These are phyloP conservation scores for Pelecanus crispus DNA, from an alignment of 2,113 vertebrate species.

Conservation along the genomic window DNA sequence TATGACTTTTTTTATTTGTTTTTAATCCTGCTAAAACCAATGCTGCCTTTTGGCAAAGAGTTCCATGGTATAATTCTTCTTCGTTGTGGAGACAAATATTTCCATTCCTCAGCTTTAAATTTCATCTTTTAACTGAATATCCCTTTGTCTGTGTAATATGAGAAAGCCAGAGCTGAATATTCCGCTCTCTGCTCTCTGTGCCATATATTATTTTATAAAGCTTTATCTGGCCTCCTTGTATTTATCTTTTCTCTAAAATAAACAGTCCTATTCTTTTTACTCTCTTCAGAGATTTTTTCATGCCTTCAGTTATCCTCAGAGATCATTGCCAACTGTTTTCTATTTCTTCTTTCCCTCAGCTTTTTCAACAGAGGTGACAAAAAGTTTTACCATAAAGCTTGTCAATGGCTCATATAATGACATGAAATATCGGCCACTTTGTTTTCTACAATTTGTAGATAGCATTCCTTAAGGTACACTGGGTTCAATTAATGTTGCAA, in stretches of 20 bases:
- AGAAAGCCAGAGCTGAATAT: conserved; percentile 8
- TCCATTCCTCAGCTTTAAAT: background rate
- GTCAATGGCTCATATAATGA: background rate
- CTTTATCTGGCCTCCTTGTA: conserved; percentile 15
- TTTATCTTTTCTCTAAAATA: conserved; percentile 40
- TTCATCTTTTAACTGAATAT: conserved; percentile 27
- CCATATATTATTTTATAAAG: conserved; percentile 29
- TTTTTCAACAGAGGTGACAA: background rate
- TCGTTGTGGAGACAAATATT: conserved; percentile 7
- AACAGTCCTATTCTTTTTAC: background rate
- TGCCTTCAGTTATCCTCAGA: background rate
- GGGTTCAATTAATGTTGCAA: background rate
- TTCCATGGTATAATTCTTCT: background rate
- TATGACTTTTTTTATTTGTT: background rate
- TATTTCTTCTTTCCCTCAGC: background rate
- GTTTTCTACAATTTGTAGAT: background rate
- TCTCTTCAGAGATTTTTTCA: background rate
- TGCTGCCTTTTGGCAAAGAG: background rate
- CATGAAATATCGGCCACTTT: background rate
- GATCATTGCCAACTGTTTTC: background rate
- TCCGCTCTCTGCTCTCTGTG: background rate
- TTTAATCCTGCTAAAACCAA: background rate
- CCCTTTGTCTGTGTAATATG: conserved; percentile 20
- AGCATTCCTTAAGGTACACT: background rate
- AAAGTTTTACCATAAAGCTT: background rate